A percentile compares a stretch with the other conserved stretches of the same genome.
These are phyloP conservation scores for Nasua narica DNA, from an alignment of 2,797 vertebrate species.

Conservation along the genomic window DNA sequence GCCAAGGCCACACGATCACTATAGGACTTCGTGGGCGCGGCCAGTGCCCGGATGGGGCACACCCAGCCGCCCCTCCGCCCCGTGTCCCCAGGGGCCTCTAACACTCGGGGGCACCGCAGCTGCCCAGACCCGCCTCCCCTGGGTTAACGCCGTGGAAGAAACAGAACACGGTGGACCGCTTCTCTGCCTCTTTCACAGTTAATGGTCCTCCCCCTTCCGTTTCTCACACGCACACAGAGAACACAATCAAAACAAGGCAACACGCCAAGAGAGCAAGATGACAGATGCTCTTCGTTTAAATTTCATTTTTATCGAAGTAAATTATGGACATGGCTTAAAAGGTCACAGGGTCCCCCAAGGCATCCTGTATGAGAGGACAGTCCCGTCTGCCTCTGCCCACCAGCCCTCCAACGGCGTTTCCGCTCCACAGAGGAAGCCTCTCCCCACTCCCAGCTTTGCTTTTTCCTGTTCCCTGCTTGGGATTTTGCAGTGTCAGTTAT, in stretches of 20 bases:
- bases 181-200: background rate
- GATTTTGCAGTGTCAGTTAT: background rate
- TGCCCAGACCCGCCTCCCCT: background rate
- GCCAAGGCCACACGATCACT: background rate
- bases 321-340: background rate
- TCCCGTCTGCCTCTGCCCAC: rapidly evolving
- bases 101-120: background rate
- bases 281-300: background rate
- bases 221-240: background rate
- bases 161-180: background rate
- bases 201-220: too few relatives aligned
- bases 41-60: rapidly evolving
- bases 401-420: background rate
- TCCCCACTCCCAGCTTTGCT: background rate
- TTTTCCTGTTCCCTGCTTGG: background rate
- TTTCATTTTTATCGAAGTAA: background rate
- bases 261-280: background rate
- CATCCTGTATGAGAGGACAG: background rate
- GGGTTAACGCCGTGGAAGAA: background rate
- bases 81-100: background rate
- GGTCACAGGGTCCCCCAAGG: background rate
- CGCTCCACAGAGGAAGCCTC: background rate
- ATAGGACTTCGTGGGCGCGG: too few relatives aligned
- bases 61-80: background rate
- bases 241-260: background rate